A percentile compares a stretch with the other conserved stretches of the same genome.
These are phyloP conservation scores for Asteroscopus sphinx DNA, from an alignment of 2,888 invertebrate genomes.

Conservation along the genomic window DNA sequence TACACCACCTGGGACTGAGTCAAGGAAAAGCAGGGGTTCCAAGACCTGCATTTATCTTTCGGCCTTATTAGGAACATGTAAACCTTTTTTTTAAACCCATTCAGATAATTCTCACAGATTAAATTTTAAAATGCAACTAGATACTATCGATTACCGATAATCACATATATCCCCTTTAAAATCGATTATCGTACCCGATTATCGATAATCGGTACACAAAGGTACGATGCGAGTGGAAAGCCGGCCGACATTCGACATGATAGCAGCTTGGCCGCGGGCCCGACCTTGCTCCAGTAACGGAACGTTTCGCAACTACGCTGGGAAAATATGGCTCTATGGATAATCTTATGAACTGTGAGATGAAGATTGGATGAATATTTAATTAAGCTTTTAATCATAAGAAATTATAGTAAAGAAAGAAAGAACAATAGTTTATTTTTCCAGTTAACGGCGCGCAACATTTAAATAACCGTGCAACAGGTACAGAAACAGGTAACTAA, in stretches of 20 bases:
- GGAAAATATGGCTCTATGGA: conserved; percentile 81
- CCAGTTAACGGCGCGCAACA: too few relatives aligned
- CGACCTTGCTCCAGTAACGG: conserved; percentile 87
- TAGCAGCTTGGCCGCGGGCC: conserved; percentile 73
- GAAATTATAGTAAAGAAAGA: too few relatives aligned
- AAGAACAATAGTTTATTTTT: too few relatives aligned
- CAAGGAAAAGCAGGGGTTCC: too few relatives aligned
- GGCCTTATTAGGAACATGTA: too few relatives aligned
- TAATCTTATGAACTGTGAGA: conserved; percentile 61
- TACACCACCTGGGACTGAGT: too few relatives aligned
- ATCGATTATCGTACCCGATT: conserved; percentile 56
- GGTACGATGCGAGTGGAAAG: conserved; percentile 79
- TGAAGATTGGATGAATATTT: conserved; percentile 25
- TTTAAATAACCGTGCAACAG: too few relatives aligned
- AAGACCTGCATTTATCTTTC: too few relatives aligned
- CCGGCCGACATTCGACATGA: conserved; percentile 80
- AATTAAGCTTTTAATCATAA: not conserved
- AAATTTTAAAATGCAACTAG: too few relatives aligned
- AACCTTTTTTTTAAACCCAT: too few relatives aligned
- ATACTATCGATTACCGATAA: conserved; percentile 22
- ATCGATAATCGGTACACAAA: conserved; percentile 62
- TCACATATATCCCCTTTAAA: conserved; percentile 14
- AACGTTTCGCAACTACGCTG: conserved; percentile 82
- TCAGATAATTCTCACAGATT: too few relatives aligned
- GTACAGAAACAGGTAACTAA: too few relatives aligned